Evolutionary conservation across 2,797 vertebrate genomes (phyloP).

Genomic region (Onychomys torridus): DNA sequence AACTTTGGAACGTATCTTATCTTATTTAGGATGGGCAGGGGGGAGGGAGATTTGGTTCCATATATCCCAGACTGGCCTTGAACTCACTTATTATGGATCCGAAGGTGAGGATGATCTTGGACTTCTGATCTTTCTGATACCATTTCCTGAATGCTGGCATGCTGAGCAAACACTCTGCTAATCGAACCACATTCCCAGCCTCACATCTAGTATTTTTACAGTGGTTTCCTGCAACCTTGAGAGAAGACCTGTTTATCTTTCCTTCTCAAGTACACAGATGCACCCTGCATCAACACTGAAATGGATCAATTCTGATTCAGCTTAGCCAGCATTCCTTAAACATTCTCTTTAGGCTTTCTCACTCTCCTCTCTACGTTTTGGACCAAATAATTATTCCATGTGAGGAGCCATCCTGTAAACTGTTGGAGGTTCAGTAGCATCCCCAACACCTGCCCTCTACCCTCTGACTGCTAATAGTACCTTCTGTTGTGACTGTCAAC

Average conservation of each 20-base stretch:
- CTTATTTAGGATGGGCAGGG: neutral
- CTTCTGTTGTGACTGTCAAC: neutral
- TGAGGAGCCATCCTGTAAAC: neutral
- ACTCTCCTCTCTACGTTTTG: neutral
- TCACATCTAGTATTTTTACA: neutral
- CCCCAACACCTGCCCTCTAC: neutral
- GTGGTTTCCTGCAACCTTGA: neutral
- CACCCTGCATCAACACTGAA: neutral
- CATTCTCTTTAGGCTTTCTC: neutral
- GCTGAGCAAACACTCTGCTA: neutral
- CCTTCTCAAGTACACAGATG: neutral
- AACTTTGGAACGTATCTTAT: neutral
- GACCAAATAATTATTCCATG: neutral
- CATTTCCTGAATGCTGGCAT: neutral
- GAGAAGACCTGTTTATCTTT: conserved; percentile 36
- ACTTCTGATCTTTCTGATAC: neutral
- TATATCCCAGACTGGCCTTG: neutral
- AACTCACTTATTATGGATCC: neutral
- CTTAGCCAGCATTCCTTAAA: neutral
- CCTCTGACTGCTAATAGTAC: too few species aligned
- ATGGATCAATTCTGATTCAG: neutral
- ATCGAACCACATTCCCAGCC: neutral
- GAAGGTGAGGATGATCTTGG: neutral
- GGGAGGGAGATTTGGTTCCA: neutral
- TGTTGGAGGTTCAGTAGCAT: neutral